These are phyloP conservation scores for Acipenser oxyrinchus DNA, from an alignment of 2,797 vertebrate genomes.

Conservation along the genomic window DNA sequence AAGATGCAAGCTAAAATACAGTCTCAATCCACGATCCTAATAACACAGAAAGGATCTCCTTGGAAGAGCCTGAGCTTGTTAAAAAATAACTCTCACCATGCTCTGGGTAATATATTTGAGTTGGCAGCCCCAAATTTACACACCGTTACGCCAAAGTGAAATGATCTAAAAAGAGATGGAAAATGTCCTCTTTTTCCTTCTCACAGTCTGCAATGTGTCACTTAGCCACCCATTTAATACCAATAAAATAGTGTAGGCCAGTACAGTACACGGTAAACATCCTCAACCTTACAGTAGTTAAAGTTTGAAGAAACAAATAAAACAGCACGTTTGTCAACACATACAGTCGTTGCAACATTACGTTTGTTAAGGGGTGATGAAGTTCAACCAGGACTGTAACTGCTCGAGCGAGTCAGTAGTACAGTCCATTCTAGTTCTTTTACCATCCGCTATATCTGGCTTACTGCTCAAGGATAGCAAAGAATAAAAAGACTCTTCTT, in stretches of 20 bases:
- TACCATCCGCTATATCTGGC: too few relatives aligned
- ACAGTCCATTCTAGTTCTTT: too few relatives aligned
- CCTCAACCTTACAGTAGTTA: too few relatives aligned
- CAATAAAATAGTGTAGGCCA: neutral
- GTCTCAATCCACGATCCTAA: constrained; percentile 21
- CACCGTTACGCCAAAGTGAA: constrained; percentile 20
- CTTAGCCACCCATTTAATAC: constrained; percentile 19
- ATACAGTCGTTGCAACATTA: too few relatives aligned
- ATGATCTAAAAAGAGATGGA: constrained; percentile 17
- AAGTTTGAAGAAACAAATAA: too few relatives aligned
- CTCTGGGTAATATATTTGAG: constrained; percentile 36
- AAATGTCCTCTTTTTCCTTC: constrained; percentile 5
- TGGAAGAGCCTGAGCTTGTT: constrained; percentile 15
- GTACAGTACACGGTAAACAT: too few relatives aligned
- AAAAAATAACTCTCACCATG: constrained; percentile 16
- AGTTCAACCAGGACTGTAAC: too few relatives aligned
- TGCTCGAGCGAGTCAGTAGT: too few relatives aligned
- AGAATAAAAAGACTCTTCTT: too few relatives aligned
- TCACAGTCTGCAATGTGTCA: constrained; percentile 2
- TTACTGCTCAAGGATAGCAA: too few relatives aligned
- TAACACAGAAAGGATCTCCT: constrained; percentile 16
- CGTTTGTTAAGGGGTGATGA: too few relatives aligned
- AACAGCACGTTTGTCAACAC: too few relatives aligned
- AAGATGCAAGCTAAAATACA: constrained; percentile 29
- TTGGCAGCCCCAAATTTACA: constrained; percentile 32